Percentiles rank a stretch among this genome's conserved stretches.
Conservation (phyloP, 2,113 vertebrate genomes). For the Limnothrissa miodon region DNA sequence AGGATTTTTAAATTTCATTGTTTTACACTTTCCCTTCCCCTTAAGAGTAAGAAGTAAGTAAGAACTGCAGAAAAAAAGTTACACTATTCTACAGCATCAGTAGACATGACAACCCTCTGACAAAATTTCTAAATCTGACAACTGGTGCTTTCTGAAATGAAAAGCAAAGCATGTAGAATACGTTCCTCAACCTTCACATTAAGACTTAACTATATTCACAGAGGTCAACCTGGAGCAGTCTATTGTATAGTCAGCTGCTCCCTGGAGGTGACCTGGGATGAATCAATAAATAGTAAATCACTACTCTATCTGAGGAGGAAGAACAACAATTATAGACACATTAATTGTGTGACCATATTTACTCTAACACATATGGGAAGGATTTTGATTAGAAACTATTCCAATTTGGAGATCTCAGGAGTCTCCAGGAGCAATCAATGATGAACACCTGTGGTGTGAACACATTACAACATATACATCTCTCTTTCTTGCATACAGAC, state of each 20-base stretch:
- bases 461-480: neutral
- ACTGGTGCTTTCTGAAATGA: neutral
- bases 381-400: constrained; percentile 56
- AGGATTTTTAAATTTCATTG: neutral
- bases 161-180: neutral
- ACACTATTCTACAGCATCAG: neutral
- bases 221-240: neutral
- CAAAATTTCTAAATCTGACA: neutral
- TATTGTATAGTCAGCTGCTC: neutral
- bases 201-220: neutral
- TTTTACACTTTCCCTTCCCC: neutral
- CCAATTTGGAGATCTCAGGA: neutral
- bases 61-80: neutral
- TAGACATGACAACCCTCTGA: neutral
- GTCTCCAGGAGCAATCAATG: neutral
- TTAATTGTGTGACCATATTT: constrained; percentile 39
- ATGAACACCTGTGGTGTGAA: too few species aligned
- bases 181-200: neutral
- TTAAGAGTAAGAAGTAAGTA: neutral
- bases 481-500: neutral
- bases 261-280: neutral
- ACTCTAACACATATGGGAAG: constrained; percentile 48
- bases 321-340: neutral
- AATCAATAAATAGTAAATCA: neutral
- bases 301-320: neutral